Base-by-base conservation (phyloP, 2,888 invertebrate genomes). In the Sarcophaga variegata region DNA sequence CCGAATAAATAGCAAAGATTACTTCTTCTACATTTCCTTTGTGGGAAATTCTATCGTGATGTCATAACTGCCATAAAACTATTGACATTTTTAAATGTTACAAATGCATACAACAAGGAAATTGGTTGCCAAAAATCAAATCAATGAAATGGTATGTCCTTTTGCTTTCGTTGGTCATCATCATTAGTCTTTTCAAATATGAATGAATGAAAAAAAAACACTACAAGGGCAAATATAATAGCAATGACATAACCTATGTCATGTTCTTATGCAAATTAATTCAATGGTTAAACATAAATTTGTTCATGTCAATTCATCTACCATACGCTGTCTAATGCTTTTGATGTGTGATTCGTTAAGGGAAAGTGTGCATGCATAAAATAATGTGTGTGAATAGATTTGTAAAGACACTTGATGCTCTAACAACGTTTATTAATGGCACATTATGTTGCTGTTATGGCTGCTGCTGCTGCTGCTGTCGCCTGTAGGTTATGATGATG, bases 381-480 rank as follows among this genome's bases (percentile, higher is more conserved):
- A 54, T 3, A 14, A 54, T 54, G 4, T 54, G 54, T 54, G 14
- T 54, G 54, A 14, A 14, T 54, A 1, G 3, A 17, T 54, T 17
- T 54, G 54, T 54, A 17, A 54, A 54, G 17, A 54, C 54, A 54
- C 17, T 54, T 54, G 54, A 54, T 54, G 54, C 54, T 37, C 8
- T 37, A 54, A 54, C 17, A 14, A 54, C 17, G 12, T 54, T 37
- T 37, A 37, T 37, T 37, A 63, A 54, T 75, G 63, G 75, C 69
- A 76, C 45, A 67, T 10, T 17, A 20, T 59, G 47, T 20, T 67
- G 45, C 72, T 59, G 54, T n/a, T 70, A 45, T 12, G n/a, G 45
- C 63, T 59, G 59, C 27, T 27, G 63, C 17, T 64, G 54, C 49
- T 70, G 63, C 37, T 76, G 4, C 20, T 54, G 25, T 60, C 45